These are phyloP conservation scores for Paramormyrops kingsleyae DNA, from an alignment of 2,113 vertebrate species.

Conservation along the genomic window DNA sequence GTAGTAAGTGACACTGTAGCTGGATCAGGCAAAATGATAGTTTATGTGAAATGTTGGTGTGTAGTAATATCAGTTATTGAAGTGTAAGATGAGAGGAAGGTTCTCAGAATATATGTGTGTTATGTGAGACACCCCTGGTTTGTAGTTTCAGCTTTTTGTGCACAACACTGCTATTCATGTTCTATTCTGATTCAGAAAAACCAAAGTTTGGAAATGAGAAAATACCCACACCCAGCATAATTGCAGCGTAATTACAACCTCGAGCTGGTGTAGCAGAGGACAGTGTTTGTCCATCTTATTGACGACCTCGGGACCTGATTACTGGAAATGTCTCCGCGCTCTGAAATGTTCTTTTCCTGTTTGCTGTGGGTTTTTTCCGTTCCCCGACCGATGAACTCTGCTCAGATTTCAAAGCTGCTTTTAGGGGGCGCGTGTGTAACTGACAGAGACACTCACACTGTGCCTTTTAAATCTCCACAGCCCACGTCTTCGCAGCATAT, in stretches of 20 bases:
- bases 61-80: background rate
- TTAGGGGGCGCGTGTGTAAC: background rate
- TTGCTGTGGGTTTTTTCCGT: constrained; percentile 3
- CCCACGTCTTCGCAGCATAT: background rate
- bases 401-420: background rate
- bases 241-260: constrained; percentile 33
- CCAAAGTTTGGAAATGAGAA: constrained; percentile 28
- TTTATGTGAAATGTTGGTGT: background rate
- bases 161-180: constrained; percentile 15
- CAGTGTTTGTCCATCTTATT: constrained; percentile 27
- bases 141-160: constrained; percentile 20
- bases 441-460: background rate
- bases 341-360: constrained; percentile 15
- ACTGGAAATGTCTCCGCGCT: constrained; percentile 30
- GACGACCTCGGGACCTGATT: constrained; percentile 28
- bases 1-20: background rate
- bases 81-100: constrained; percentile 9
- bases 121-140: background rate
- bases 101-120: constrained; percentile 28
- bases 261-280: constrained; percentile 28
- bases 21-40: background rate
- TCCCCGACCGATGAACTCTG: background rate
- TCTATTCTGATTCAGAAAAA: constrained; percentile 42
- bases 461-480: background rate
- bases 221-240: constrained; percentile 39